Percentiles rank a stretch among this genome's conserved stretches.
Evolutionary conservation across 1,140 invertebrate species (phyloP).

Genomic region (Lordiphosa mommai): DNA sequence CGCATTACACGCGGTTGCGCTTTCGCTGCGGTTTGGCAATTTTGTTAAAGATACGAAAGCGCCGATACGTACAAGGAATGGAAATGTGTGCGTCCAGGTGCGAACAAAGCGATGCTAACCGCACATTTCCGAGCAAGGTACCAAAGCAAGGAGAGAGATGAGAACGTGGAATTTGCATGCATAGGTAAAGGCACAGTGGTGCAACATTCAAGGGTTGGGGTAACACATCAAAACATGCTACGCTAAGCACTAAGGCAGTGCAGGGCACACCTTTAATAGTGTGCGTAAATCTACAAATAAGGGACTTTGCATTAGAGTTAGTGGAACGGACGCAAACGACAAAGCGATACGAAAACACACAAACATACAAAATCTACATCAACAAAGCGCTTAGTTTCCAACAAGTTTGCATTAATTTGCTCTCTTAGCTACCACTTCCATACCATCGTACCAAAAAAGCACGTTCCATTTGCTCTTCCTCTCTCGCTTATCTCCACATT

Average conservation of each 20-base stretch:
- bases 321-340: too few relatives aligned
- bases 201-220: not conserved
- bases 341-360: too few relatives aligned
- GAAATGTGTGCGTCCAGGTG: slow-evolving; percentile 50
- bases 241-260: too few relatives aligned
- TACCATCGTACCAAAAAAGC: not conserved
- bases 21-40: slow-evolving; percentile 67
- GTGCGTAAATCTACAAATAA: too few relatives aligned
- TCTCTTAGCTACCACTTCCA: too few relatives aligned
- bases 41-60: slow-evolving; percentile 72
- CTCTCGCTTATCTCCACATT: slow-evolving; percentile 3
- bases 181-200: slow-evolving; percentile 5
- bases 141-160: slow-evolving; percentile 28
- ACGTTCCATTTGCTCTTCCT: slow-evolving; percentile 9
- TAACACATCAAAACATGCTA: not conserved
- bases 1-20: slow-evolving; percentile 44
- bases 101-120: slow-evolving; percentile 56
- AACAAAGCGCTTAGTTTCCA: too few relatives aligned
- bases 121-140: slow-evolving; percentile 1
- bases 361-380: too few relatives aligned
- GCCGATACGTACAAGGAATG: slow-evolving; percentile 44
- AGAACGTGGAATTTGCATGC: slow-evolving; percentile 27
- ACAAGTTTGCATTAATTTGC: too few relatives aligned
- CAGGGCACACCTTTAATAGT: too few relatives aligned
- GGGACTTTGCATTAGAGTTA: too few relatives aligned